Evolutionary conservation across 2,888 invertebrate genomes (phyloP).

Genomic region (Pachydiplax longipennis): DNA sequence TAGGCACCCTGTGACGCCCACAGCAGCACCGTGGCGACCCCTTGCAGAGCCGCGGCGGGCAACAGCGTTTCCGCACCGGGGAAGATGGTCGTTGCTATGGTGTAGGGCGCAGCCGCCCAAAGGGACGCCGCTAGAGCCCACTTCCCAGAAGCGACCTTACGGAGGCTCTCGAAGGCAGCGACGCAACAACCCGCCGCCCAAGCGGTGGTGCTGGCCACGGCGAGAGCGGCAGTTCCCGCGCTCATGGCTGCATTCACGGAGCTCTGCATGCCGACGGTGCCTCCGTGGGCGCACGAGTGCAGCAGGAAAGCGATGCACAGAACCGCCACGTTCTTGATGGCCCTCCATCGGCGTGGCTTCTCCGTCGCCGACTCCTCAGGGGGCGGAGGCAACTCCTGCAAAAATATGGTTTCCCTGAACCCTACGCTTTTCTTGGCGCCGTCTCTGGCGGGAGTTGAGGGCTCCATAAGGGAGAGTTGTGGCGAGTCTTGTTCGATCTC

Average conservation of each 20-base stretch:
- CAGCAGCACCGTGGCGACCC: background rate
- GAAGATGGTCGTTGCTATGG: background rate
- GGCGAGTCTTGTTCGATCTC: background rate
- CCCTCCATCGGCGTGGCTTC: background rate
- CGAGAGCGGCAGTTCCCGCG: conserved; percentile 59
- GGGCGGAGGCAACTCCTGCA: background rate
- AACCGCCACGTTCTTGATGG: conserved; percentile 60
- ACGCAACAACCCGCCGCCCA: conserved; percentile 63
- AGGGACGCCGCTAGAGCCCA: background rate
- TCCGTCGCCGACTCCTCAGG: background rate
- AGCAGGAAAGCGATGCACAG: conserved; percentile 63
- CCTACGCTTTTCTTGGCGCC: background rate
- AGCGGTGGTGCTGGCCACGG: conserved; percentile 61
- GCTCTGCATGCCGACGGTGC: conserved; percentile 61
- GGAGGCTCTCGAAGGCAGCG: conserved; percentile 59
- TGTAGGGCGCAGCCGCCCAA: conserved; percentile 8
- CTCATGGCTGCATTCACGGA: conserved; percentile 51
- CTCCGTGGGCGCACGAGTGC: conserved; percentile 63
- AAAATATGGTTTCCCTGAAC: background rate
- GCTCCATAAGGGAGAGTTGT: background rate
- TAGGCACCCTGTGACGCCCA: conserved; percentile 36
- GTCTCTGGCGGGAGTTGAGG: background rate
- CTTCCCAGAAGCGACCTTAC: conserved; percentile 46
- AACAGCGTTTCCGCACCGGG: background rate
- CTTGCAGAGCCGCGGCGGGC: conserved; percentile 6